A percentile compares a stretch with the other conserved stretches of the same genome.
These are phyloP conservation scores for Eucriotettix oculatus DNA, from an alignment of 2,888 invertebrate species.

Conservation along the genomic window DNA sequence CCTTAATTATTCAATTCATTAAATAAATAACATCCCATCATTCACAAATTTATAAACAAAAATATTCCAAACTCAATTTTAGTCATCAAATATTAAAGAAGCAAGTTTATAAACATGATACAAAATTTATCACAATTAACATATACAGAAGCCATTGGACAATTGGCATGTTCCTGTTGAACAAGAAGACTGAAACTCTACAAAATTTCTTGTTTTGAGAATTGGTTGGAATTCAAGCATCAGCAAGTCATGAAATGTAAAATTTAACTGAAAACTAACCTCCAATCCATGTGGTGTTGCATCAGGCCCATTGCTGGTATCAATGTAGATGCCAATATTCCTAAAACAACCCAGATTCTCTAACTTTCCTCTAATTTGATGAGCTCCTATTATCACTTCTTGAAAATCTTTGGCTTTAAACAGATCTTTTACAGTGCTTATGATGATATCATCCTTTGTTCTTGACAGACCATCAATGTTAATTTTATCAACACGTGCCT, in stretches of 20 bases:
- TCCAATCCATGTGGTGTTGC: slow-evolving; percentile 68
- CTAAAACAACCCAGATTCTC: slow-evolving; percentile 80
- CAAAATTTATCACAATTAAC: too few relatives aligned
- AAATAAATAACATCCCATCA: too few relatives aligned
- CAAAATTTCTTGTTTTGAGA: neutral
- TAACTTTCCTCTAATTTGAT: slow-evolving; percentile 53
- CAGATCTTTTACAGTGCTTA: slow-evolving; percentile 59
- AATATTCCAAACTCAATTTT: too few relatives aligned
- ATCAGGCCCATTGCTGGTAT: slow-evolving; percentile 63
- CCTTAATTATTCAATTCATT: too few relatives aligned
- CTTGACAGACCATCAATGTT: slow-evolving; percentile 69
- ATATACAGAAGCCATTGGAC: neutral
- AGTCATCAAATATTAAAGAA: too few relatives aligned
- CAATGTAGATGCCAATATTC: slow-evolving; percentile 69
- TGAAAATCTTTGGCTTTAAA: slow-evolving; percentile 75
- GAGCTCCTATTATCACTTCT: slow-evolving; percentile 43
- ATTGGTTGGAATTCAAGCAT: neutral
- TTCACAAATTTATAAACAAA: too few relatives aligned
- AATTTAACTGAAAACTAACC: slow-evolving; percentile 25
- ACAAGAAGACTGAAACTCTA: neutral
- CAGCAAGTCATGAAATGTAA: neutral
- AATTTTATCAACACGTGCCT: slow-evolving; percentile 55
- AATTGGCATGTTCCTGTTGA: neutral
- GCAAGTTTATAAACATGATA: too few relatives aligned
- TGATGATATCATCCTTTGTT: slow-evolving; percentile 79